Conservation (phyloP, 2,113 vertebrate genomes). For the Xenus cinereus region DNA sequence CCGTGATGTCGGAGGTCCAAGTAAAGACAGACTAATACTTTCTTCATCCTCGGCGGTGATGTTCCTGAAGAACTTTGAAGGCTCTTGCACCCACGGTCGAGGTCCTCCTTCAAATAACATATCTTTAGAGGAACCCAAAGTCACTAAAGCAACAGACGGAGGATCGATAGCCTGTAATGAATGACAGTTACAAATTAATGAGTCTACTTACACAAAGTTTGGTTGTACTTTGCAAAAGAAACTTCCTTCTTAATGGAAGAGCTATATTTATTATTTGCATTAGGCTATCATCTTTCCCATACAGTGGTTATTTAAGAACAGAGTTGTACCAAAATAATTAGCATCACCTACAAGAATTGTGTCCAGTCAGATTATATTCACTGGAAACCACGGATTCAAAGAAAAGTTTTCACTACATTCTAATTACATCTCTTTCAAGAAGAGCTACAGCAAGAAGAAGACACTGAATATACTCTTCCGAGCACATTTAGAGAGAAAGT, state of each 20-base stretch:
- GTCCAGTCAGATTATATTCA: neutral
- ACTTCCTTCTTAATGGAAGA: neutral
- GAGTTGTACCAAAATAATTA: neutral
- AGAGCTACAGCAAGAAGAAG: neutral
- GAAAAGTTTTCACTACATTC: neutral
- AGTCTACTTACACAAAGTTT: neutral
- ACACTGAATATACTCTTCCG: neutral
- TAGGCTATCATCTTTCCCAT: neutral
- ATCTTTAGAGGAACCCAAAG: constrained; percentile 93
- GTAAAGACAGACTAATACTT: constrained; percentile 72
- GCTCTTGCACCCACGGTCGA: constrained; percentile 91
- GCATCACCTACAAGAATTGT: neutral
- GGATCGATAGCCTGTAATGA: constrained; percentile 84
- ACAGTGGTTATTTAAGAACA: neutral
- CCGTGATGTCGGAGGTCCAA: constrained; percentile 72
- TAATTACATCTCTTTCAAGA: neutral
- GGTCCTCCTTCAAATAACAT: constrained; percentile 93
- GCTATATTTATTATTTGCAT: neutral
- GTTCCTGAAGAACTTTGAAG: constrained; percentile 90
- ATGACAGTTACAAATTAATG: neutral
- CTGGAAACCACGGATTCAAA: neutral
- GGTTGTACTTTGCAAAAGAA: neutral
- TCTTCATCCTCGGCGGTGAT: constrained; percentile 76
- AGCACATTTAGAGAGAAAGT: neutral
- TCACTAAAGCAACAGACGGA: constrained; percentile 85